Base-by-base conservation (phyloP, 1,140 invertebrate species). In the Leptinotarsa lineolata region DNA sequence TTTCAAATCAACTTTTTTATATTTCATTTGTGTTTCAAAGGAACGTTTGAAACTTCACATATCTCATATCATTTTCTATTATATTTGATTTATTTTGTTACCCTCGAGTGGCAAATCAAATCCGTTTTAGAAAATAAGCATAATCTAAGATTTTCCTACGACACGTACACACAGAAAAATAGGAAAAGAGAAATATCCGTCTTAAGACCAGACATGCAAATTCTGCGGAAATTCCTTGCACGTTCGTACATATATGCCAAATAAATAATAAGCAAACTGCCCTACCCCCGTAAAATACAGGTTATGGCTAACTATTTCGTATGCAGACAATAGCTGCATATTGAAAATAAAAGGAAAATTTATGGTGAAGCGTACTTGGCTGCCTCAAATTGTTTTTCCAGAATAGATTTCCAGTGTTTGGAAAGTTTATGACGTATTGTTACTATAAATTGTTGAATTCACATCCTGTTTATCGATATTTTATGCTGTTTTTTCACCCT, bases 181-280 rank as follows among this genome's bases (percentile, higher is more conserved):
- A 11, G 48, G n/a, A 16, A 18, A 15, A 54, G 4, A 54, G 48
- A 54, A 54, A 18, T n/a, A 54, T 18, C 12, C 48, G 15, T 54
- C 48, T 18, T 15, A 15, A 54, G n/a, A 54, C 48, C 48, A 54
- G 48, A 54, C 48, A 54, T 54, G 48, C 16, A 54, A 54, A 54
- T 54, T 54, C 13, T 16, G 48, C 48, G 48, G 16, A 18, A 54
- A 54, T 54, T 54, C 48, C n/a, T 54, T 54, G 15, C 48, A 54
- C 48, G 48, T 54, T 54, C n/a, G 48, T 54, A 54, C 48, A 54
- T 54, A 54, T 54, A 54, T 54, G 48, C 48, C 48, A 63, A 63
- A 63, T 63, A 63, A 21, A 63, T 63, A 63, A 63, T 63, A 63
- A 63, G 20, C 60, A 63, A 63, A 63, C 60, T 63, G 60, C 60